phyloP scores from a whole-genome alignment of 2,888 invertebrate species.

The Hyalella azteca region DNA sequence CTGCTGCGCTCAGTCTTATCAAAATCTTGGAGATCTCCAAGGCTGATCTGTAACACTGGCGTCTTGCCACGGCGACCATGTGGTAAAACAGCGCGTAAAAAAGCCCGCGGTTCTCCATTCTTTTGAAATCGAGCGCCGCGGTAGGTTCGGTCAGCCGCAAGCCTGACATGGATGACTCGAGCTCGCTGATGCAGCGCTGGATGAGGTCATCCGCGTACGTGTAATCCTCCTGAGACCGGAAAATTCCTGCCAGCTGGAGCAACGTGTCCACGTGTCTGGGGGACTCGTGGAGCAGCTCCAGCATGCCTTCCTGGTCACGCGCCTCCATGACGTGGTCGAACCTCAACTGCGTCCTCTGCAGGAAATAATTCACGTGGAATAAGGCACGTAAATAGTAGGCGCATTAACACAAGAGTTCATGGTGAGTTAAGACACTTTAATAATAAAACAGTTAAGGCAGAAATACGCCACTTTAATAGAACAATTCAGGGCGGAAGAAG shows the following conservation, averaged over 20 bases:
- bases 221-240: constrained; percentile 78
- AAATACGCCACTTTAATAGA: too few relatives aligned
- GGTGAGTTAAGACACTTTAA: too few relatives aligned
- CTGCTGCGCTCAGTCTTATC: constrained; percentile 75
- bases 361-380: background rate
- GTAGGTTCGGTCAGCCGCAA: constrained; percentile 78
- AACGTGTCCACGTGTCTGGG: constrained; percentile 82
- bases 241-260: constrained; percentile 80
- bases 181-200: constrained; percentile 77
- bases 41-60: constrained; percentile 85
- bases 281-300: constrained; percentile 74
- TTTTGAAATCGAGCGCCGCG: constrained; percentile 77
- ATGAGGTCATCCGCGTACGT: constrained; percentile 79
- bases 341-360: background rate
- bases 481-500: too few relatives aligned
- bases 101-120: constrained; percentile 81
- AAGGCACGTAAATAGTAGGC: background rate
- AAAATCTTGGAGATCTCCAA: constrained; percentile 84
- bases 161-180: constrained; percentile 80
- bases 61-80: constrained; percentile 75
- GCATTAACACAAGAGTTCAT: too few relatives aligned
- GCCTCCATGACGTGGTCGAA: background rate
- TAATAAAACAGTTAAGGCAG: too few relatives aligned
- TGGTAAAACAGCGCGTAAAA: constrained; percentile 83
- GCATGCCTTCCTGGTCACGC: constrained; percentile 37